Base-by-base conservation (phyloP, 2,113 vertebrate species). In the Rhinopomastus cyanomelas region DNA sequence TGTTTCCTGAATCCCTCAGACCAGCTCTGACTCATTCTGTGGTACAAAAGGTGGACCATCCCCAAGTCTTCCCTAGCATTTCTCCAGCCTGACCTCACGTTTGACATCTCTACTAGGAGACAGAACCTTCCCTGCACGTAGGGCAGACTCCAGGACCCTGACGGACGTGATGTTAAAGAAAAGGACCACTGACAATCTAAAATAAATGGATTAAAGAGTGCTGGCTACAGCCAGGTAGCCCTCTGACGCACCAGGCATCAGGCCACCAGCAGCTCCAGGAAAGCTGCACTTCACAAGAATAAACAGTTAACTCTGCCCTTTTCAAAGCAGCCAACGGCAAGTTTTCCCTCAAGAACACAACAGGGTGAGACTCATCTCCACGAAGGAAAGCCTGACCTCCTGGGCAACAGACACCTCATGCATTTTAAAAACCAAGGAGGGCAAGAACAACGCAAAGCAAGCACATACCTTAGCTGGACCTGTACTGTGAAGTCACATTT, bases 401-500 rank as follows among this genome's bases (percentile, higher is more conserved):
- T 37, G 48, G 42, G 25, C 7, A 66, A 21, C 25, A 23, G 1
- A 2, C 7, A 39, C 7, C 5, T 27, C 52, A 16, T 7, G 1
- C 4, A 37, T 30, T 74, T 78, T 16, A 13, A 72, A 71, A 37
- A 11, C 3, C 36, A 76, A 2, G 4, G 27, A 20, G 48, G 60
- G 14, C 29, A 19, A 52, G 23, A 91, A 34, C n/a, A 56, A 60
- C n/a, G 59, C 0, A 15, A 14, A 25, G 84, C n/a, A 51, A 89
- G 89, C 4, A 89, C 93, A 4, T 97, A 99, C 98, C 99, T 98
- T 98, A 99, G 96, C 97, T 99, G 99, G 97, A 99, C 99, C 97
- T 99, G 99, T 95, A 99, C 99, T 87, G 98, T 99, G 97, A 99
- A 99, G 97, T 99, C 99, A 96, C 99, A 99, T 97, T 99, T 99